These are phyloP conservation scores for Drosophila hamatofila DNA, from an alignment of 2,888 invertebrate species.

Conservation along the genomic window DNA sequence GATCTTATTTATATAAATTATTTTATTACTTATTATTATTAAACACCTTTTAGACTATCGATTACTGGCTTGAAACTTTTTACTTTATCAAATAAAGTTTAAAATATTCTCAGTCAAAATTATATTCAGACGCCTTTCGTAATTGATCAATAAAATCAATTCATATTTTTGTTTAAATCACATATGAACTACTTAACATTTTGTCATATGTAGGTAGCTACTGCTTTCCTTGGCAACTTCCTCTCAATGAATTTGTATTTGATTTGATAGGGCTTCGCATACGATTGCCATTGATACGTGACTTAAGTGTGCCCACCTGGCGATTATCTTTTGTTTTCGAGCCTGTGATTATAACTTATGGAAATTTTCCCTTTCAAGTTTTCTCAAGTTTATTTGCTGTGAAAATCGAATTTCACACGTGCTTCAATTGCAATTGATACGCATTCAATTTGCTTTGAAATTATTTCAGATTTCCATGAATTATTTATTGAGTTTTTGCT, in stretches of 20 bases:
- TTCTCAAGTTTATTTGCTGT: constrained; percentile 15
- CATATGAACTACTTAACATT: no score
- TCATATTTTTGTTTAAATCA: background rate
- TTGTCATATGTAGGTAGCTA: background rate
- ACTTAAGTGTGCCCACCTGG: constrained; percentile 9
- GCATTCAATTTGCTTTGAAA: constrained; percentile 47
- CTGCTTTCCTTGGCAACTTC: background rate
- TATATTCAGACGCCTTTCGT: background rate
- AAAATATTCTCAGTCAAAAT: no score
- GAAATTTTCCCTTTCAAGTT: constrained; percentile 25
- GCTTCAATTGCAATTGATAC: constrained; percentile 45
- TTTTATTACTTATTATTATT: no score
- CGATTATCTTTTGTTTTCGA: constrained; percentile 37
- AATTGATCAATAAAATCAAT: background rate
- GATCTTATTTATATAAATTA: no score
- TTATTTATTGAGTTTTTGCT: constrained; percentile 44
- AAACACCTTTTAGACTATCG: no score
- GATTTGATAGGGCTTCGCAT: background rate
- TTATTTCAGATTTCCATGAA: constrained; percentile 54
- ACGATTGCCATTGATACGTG: constrained; percentile 35
- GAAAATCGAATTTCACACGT: constrained; percentile 58
- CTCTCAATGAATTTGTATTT: background rate
- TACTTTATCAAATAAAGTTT: background rate
- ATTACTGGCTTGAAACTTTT: no score
- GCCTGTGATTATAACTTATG: constrained; percentile 30